Percentiles rank a stretch among this genome's conserved stretches.
Evolutionary conservation across 2,888 invertebrate species (phyloP).

Genomic region (Synanthedon formicaeformis): DNA sequence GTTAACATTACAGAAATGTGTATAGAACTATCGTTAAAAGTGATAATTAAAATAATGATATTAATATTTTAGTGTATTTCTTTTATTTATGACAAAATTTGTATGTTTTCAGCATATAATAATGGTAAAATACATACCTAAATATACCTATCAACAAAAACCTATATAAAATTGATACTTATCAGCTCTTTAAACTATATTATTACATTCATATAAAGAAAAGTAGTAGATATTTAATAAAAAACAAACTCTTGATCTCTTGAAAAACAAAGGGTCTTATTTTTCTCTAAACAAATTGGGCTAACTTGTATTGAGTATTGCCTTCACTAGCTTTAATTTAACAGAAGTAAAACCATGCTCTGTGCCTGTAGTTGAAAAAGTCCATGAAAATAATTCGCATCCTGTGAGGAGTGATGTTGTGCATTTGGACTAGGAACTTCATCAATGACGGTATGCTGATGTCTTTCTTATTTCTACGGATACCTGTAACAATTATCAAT

Average conservation of each 20-base stretch:
- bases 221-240: not conserved
- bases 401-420: conserved; percentile 53
- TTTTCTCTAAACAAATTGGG: too few species aligned
- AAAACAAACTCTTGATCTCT: too few species aligned
- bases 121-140: not conserved
- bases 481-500: conserved; percentile 32
- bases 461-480: conserved; percentile 45
- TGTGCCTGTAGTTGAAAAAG: conserved; percentile 54
- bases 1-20: too few species aligned
- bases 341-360: conserved; percentile 63
- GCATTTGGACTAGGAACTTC: conserved; percentile 41
- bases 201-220: not conserved
- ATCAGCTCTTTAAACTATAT: not conserved
- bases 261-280: too few species aligned
- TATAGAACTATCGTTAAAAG: too few species aligned
- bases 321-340: conserved; percentile 14
- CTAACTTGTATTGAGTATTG: too few species aligned
- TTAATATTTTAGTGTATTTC: too few species aligned
- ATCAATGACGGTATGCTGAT: conserved; percentile 54
- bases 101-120: not conserved
- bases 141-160: not conserved
- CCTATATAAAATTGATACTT: not conserved
- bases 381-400: conserved; percentile 55
- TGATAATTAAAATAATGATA: too few species aligned
- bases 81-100: not conserved